Percentiles rank a stretch among this genome's conserved stretches.
Evolutionary conservation across 2,888 invertebrate genomes (phyloP).

Genomic region (Ochropleura plecta): DNA sequence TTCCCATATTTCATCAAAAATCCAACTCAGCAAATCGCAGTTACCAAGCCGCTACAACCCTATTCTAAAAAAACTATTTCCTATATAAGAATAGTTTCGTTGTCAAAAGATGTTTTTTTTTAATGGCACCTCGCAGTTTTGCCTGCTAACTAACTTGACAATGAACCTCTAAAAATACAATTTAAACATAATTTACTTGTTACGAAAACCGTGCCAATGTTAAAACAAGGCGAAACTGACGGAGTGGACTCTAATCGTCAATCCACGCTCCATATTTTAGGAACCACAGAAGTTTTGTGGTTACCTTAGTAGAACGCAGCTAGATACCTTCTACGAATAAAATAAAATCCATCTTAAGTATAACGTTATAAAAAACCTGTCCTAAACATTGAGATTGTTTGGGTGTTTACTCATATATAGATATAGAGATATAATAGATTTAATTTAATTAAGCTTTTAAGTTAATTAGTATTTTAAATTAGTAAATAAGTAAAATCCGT

Average conservation of each 20-base stretch:
- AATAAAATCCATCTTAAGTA: not conserved
- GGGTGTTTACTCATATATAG: not conserved
- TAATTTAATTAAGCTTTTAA: too few relatives aligned
- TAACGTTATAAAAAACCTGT: not conserved
- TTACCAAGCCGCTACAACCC: too few relatives aligned
- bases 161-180: conserved; percentile 12
- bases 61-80: too few relatives aligned
- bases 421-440: too few relatives aligned
- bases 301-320: not conserved
- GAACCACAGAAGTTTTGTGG: conserved; percentile 28
- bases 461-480: too few relatives aligned
- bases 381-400: not conserved
- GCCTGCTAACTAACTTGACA: conserved; percentile 16
- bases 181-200: conserved; percentile 13
- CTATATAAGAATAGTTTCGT: too few relatives aligned
- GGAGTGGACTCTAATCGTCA: not conserved
- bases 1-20: too few relatives aligned
- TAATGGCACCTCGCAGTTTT: not conserved
- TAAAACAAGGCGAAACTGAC: conserved; percentile 3
- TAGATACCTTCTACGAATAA: not conserved
- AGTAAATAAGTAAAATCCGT: too few relatives aligned
- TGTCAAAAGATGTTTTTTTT: not conserved
- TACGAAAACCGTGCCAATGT: conserved; percentile 26
- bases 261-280: conserved; percentile 7
- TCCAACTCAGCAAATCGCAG: too few relatives aligned